Conservation (phyloP, 2,797 vertebrate species). For the Cynodonichthys magdalenae region DNA sequence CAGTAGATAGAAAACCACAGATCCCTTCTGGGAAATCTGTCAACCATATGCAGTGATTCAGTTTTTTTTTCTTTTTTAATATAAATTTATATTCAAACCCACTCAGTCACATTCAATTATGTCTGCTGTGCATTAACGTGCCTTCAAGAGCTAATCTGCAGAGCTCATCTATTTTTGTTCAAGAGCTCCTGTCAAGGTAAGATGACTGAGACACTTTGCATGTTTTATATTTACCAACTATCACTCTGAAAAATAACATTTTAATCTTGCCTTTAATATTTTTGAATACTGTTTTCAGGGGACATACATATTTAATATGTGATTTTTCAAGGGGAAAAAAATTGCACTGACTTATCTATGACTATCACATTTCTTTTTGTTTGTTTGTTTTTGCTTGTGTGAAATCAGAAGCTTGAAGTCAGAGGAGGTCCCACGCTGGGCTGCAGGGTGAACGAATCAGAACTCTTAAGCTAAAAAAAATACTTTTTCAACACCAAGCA, state of each 20-base stretch:
- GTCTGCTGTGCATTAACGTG: constrained; percentile 51
- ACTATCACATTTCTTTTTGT: constrained; percentile 32
- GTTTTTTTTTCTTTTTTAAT: constrained; percentile 5
- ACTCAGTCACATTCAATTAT: constrained; percentile 43
- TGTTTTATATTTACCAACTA: constrained; percentile 20
- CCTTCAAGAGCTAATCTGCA: constrained; percentile 50
- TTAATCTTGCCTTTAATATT: no score
- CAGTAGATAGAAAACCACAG: constrained; percentile 42
- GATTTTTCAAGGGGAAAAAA: constrained; percentile 43
- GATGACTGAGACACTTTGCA: constrained; percentile 38
- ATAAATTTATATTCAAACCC: constrained; percentile 46
- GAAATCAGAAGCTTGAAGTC: constrained; percentile 18
- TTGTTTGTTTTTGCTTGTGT: constrained; percentile 17
- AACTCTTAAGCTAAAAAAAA: neutral
- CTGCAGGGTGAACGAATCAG: constrained; percentile 33
- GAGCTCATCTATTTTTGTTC: constrained; percentile 38
- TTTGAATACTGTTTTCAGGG: constrained; percentile 4
- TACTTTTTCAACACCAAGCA: neutral
- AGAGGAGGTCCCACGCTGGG: constrained; percentile 26
- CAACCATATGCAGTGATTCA: constrained; percentile 43
- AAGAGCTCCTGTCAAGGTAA: constrained; percentile 70
- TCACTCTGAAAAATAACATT: constrained; percentile 34
- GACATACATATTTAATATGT: constrained; percentile 23
- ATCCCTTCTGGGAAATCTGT: constrained; percentile 46
- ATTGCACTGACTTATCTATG: constrained; percentile 52